These are phyloP conservation scores for Acanthisitta chloris DNA, from an alignment of 2,113 vertebrate species.

Conservation along the genomic window DNA sequence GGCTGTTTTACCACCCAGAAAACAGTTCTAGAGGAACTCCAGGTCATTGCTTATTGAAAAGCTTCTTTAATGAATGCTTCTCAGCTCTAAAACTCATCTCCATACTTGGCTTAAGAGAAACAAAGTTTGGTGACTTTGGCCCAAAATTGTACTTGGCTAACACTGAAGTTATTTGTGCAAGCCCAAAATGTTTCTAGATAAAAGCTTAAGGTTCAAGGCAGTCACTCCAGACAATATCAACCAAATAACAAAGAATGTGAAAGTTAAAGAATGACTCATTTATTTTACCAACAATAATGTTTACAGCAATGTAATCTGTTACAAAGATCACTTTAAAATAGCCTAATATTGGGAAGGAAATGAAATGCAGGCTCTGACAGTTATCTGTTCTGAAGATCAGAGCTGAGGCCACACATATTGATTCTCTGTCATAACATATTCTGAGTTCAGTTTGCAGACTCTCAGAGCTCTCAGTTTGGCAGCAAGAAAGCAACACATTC, in stretches of 20 bases:
- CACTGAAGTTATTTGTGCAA: background rate
- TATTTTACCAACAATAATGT: constrained; percentile 64
- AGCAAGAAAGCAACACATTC: constrained; percentile 54
- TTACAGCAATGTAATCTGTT: constrained; percentile 64
- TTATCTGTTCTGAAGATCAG: constrained; percentile 71
- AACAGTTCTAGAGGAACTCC: background rate
- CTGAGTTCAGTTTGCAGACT: constrained; percentile 22
- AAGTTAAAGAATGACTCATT: constrained; percentile 48
- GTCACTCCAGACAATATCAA: background rate
- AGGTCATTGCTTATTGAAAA: background rate
- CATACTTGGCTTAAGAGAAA: background rate
- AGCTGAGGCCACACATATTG: constrained; percentile 43
- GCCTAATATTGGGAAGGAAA: constrained; percentile 79
- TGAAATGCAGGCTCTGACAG: constrained; percentile 66
- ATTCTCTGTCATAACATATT: constrained; percentile 71
- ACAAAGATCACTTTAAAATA: constrained; percentile 47
- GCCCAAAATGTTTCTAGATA: background rate
- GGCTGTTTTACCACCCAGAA: background rate
- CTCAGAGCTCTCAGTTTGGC: constrained; percentile 41
- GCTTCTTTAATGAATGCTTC: background rate
- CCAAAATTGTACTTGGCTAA: background rate
- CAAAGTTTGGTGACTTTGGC: background rate
- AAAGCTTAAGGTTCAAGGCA: background rate
- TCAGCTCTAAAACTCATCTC: background rate
- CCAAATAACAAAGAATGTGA: constrained; percentile 5